These are phyloP conservation scores for Pseudococcus viburni DNA, from an alignment of 2,888 invertebrate species.

Conservation along the genomic window DNA sequence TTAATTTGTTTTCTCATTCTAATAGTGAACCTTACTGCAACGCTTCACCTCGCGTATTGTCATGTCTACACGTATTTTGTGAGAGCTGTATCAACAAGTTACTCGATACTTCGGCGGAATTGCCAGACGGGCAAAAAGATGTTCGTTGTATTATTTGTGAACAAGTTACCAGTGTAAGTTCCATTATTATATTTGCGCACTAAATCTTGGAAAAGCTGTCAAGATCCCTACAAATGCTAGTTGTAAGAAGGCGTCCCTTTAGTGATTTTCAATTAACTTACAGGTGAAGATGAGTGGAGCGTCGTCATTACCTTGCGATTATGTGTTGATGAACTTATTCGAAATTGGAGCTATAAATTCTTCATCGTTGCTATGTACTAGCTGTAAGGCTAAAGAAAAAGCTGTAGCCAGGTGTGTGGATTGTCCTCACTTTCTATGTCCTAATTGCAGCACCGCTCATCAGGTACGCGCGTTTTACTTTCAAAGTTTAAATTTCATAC, in stretches of 20 bases:
- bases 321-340: conserved; percentile 87
- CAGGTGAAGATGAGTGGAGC: conserved; percentile 84
- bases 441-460: conserved; percentile 95
- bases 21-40: conserved; percentile 57
- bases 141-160: conserved; percentile 86
- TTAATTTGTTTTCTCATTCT: not conserved
- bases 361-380: conserved; percentile 84
- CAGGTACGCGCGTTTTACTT: conserved; percentile 72
- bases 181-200: not conserved
- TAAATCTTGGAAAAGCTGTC: not conserved
- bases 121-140: conserved; percentile 74
- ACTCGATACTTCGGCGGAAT: conserved; percentile 80
- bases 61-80: conserved; percentile 96
- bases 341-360: conserved; percentile 86
- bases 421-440: conserved; percentile 94
- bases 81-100: conserved; percentile 90
- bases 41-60: conserved; percentile 82
- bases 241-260: too few relatives aligned
- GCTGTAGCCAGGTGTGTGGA: conserved; percentile 95
- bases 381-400: conserved; percentile 95
- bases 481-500: not conserved
- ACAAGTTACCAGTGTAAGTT: conserved; percentile 84
- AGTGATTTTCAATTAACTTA: conserved; percentile 25
- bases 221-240: not conserved
- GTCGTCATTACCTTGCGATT: conserved; percentile 86